These are phyloP conservation scores for Diachrysia chrysitis DNA, from an alignment of 2,888 invertebrate species.

Conservation along the genomic window DNA sequence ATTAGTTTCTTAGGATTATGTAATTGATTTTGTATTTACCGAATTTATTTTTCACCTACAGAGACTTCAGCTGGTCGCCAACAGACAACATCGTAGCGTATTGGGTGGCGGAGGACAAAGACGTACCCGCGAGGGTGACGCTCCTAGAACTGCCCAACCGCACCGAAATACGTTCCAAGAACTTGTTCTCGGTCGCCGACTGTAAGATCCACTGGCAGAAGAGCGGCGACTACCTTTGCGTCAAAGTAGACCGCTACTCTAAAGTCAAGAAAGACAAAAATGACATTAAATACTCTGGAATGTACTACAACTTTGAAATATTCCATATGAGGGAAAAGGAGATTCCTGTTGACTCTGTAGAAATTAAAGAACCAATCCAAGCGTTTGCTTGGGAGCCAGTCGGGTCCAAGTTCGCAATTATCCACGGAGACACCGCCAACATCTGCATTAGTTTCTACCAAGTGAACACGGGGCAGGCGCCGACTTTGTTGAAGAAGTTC, in stretches of 20 bases:
- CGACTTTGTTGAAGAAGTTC: constrained; percentile 95
- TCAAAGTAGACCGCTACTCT: constrained; percentile 94
- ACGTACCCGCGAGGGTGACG: constrained; percentile 98
- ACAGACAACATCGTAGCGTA: constrained; percentile 98
- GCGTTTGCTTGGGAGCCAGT: constrained; percentile 99
- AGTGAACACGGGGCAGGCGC: constrained; percentile 95
- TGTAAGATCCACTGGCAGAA: constrained; percentile 99
- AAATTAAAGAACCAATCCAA: constrained; percentile 97
- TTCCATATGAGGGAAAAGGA: constrained; percentile 99
- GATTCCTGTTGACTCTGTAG: constrained; percentile 99
- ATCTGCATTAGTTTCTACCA: constrained; percentile 97
- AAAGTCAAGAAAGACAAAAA: constrained; percentile 98
- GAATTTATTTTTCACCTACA: constrained; percentile 62
- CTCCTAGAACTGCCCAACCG: constrained; percentile 97
- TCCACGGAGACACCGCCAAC: constrained; percentile 96
- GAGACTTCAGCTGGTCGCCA: constrained; percentile 99
- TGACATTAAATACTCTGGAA: constrained; percentile 98
- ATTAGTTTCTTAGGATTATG: not conserved
- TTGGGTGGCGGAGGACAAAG: constrained; percentile 99
- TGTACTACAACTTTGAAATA: constrained; percentile 99
- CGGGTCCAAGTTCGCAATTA: constrained; percentile 98
- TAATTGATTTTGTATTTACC: constrained; percentile 9
- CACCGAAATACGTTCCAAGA: constrained; percentile 96
- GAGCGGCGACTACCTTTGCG: constrained; percentile 98
- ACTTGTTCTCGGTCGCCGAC: constrained; percentile 99